Evolutionary conservation across 1,140 invertebrate genomes (phyloP), one percentile per base, ranked within the genome.

Genomic region (Bombus polaris): DNA sequence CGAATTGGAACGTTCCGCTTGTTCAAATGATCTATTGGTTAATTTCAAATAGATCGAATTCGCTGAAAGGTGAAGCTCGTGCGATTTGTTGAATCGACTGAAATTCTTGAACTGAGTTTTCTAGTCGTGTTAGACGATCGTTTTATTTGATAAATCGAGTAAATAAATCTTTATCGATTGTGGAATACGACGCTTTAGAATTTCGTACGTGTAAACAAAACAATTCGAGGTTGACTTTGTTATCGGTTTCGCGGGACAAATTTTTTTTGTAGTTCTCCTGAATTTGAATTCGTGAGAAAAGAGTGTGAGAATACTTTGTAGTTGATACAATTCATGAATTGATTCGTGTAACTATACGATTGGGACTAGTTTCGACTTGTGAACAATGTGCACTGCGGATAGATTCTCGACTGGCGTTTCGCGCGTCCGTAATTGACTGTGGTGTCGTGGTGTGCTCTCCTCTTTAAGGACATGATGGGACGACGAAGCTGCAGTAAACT

Each of bases 381-480:
- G 87, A 82, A 77, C 72, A 66, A 89, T 89, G 88, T 75, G 83
- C 15, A 47, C 25, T 28, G 18, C 73, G 70, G 53, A 70, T 71
- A 77, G 75, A 86, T 75, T 59, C 74, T 65, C 74, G n/a, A 32
- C 53, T 86, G 42, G 83, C 76, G 39, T 71, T 78, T 81, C 71
- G 74, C 57, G 83, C 83, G 79, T 59, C 65, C 28, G 57, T 71
- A 74, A 89, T 89, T 89, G 81, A 89, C 88, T 82, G 80, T 68
- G 85, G 32, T 28, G 65, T n/a, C n/a, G 59, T 18, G 32, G 77
- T 76, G 74, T 76, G 68, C 75, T 66, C 66, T 57, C 66, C 44
- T 62, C 68, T 62, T 79, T 78, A 66, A 77, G 85, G 76, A 84
- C 88, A 79, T 65, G 37, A 90, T 90, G 89, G 81, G 66, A 87